Evolutionary conservation across 1,140 invertebrate species (phyloP).

Genomic region (Phymorhynchus buccinoides): DNA sequence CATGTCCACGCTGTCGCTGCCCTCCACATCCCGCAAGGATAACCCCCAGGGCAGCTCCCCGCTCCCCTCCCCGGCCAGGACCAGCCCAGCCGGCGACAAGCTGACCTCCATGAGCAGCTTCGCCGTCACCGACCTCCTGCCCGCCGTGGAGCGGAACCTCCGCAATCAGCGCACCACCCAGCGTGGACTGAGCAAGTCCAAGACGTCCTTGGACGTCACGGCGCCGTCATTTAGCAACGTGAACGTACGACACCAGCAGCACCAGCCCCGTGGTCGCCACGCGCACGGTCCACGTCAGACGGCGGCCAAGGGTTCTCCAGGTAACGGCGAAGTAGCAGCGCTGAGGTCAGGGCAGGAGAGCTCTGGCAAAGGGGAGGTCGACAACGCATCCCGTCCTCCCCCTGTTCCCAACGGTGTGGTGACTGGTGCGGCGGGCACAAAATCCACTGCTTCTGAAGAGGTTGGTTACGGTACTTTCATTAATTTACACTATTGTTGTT

Average conservation of each 20-base stretch:
- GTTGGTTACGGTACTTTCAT: too few species aligned
- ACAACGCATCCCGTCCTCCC: background rate
- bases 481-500: too few species aligned
- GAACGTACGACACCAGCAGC: background rate
- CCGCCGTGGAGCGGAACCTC: conserved; percentile 36
- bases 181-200: conserved; percentile 14
- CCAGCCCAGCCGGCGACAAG: background rate
- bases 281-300: background rate
- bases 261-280: background rate
- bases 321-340: background rate
- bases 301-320: background rate
- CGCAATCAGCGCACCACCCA: background rate
- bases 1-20: background rate
- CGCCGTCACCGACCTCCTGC: conserved; percentile 32
- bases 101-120: conserved; percentile 4
- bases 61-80: background rate
- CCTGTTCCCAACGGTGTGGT: too few species aligned
- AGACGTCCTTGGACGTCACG: background rate
- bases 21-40: background rate
- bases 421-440: background rate
- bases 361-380: background rate
- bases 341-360: background rate
- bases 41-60: background rate
- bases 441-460: background rate
- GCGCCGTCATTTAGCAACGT: background rate